Conservation (phyloP, 2,888 invertebrate species). For the Ochropleura leucogaster region DNA sequence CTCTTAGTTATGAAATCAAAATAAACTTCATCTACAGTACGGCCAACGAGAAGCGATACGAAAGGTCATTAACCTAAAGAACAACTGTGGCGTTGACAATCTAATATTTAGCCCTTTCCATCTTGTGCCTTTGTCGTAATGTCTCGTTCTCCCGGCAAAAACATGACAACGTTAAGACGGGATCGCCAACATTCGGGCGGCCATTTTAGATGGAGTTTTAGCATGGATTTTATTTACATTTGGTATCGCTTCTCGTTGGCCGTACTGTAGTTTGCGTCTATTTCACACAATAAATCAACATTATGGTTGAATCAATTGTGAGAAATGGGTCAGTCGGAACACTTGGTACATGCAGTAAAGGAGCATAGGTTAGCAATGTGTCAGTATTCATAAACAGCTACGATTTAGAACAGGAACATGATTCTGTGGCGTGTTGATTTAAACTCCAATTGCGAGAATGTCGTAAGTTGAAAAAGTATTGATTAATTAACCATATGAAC, state of each 20-base stretch:
- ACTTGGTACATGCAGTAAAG: neutral
- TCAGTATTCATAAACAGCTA: slow-evolving; percentile 39
- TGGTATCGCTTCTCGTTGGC: too few species aligned
- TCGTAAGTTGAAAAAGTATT: neutral
- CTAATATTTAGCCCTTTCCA: too few species aligned
- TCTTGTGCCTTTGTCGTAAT: too few species aligned
- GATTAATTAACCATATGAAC: neutral
- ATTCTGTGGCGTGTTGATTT: slow-evolving; percentile 7
- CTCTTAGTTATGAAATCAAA: slow-evolving; percentile 2
- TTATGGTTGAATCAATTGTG: slow-evolving; percentile 37
- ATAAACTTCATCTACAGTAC: neutral
- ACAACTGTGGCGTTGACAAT: too few species aligned
- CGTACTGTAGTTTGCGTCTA: neutral
- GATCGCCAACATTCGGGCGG: too few species aligned
- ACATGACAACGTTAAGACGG: too few species aligned
- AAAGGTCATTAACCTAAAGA: too few species aligned
- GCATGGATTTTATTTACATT: too few species aligned
- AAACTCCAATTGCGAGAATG: neutral
- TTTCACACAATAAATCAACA: slow-evolving; percentile 7
- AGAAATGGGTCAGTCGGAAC: slow-evolving; percentile 43
- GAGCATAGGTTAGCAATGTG: slow-evolving; percentile 21
- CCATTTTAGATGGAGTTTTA: too few species aligned
- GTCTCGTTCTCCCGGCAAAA: too few species aligned
- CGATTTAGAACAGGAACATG: slow-evolving; percentile 3
- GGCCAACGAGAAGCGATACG: too few species aligned